phyloP scores from a whole-genome alignment of 2,888 invertebrate species.

The Sminthurides aquaticus region DNA sequence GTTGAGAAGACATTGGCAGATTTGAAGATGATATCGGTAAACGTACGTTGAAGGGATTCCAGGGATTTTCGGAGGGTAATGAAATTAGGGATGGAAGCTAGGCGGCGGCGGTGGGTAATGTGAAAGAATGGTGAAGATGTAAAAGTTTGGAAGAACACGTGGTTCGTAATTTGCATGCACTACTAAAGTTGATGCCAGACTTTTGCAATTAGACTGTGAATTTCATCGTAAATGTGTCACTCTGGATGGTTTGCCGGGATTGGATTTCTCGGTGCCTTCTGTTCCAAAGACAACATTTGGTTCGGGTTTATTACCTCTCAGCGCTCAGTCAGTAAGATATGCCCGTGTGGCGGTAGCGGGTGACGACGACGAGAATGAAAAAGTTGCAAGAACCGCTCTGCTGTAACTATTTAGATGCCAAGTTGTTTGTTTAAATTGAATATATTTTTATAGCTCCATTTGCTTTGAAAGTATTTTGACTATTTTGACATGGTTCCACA shows the following conservation, averaged over 20 bases:
- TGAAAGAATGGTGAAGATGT: too few species aligned
- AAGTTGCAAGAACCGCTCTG: too few species aligned
- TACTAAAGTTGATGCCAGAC: background rate
- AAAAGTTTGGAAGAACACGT: too few species aligned
- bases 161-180: background rate
- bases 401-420: too few species aligned
- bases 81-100: too few species aligned
- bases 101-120: too few species aligned
- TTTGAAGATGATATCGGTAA: too few species aligned
- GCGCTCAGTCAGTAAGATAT: too few species aligned
- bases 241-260: background rate
- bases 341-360: too few species aligned
- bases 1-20: too few species aligned
- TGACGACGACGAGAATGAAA: background rate
- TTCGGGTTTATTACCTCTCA: background rate
- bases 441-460: background rate
- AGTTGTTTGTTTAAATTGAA: background rate
- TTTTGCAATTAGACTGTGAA: constrained; percentile 16
- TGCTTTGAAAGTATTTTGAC: background rate
- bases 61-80: too few species aligned
- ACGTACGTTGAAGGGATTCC: too few species aligned
- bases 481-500: background rate
- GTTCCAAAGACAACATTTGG: background rate
- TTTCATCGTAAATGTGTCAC: constrained; percentile 5
- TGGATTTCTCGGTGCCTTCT: background rate